Percentiles rank a stretch among this genome's conserved stretches.
These are phyloP conservation scores for Zelostemma sp. DNA, from an alignment of 1,140 invertebrate species.

Conservation along the genomic window DNA sequence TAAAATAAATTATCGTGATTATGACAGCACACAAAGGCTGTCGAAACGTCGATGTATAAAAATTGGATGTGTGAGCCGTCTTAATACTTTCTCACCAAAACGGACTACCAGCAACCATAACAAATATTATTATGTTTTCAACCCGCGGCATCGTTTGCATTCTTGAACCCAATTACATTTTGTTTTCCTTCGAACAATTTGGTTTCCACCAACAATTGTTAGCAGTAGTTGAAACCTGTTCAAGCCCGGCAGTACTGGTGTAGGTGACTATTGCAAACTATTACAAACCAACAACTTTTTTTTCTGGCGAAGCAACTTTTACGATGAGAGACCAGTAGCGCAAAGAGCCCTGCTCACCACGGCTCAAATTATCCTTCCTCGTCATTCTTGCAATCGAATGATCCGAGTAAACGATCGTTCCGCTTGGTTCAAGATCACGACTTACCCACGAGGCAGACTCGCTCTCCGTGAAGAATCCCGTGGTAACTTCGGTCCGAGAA, in stretches of 20 bases:
- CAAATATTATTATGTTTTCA: too few relatives aligned
- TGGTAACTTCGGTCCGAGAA: slow-evolving; percentile 30
- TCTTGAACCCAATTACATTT: too few relatives aligned
- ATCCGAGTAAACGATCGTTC: slow-evolving; percentile 52
- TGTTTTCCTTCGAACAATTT: too few relatives aligned
- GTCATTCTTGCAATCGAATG: slow-evolving; percentile 49
- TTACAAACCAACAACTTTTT: neutral
- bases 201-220: too few relatives aligned
- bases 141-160: too few relatives aligned
- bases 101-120: too few relatives aligned
- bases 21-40: too few relatives aligned
- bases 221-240: neutral
- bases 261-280: neutral
- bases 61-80: too few relatives aligned
- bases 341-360: slow-evolving; percentile 37
- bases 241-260: neutral
- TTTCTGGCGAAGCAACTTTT: slow-evolving; percentile 22
- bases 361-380: slow-evolving; percentile 39
- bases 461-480: slow-evolving; percentile 35
- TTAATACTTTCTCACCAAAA: too few relatives aligned
- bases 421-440: slow-evolving; percentile 52
- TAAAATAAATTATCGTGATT: too few relatives aligned
- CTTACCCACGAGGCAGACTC: slow-evolving; percentile 46
- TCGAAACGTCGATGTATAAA: too few relatives aligned
- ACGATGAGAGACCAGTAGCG: slow-evolving; percentile 37